Evolutionary conservation across 1,140 invertebrate genomes (phyloP).

Genomic region (Microplitis mediator): DNA sequence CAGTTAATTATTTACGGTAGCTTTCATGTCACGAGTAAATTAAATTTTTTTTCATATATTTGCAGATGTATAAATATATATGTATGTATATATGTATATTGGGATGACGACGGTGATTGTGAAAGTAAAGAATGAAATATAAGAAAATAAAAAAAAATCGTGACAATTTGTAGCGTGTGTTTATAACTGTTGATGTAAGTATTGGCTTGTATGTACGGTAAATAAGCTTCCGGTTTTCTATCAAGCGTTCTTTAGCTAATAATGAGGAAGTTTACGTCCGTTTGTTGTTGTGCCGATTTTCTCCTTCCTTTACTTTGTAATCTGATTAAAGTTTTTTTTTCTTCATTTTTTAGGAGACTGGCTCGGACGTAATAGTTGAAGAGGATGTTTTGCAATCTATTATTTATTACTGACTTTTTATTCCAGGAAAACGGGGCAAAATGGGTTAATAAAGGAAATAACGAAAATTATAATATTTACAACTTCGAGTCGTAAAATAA

Average conservation of each 20-base stretch:
- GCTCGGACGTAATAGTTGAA: too few species aligned
- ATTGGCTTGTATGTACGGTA: not conserved
- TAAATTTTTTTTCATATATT: not conserved
- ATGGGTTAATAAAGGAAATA: too few species aligned
- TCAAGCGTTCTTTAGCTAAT: constrained; percentile 31
- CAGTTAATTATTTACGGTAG: too few species aligned
- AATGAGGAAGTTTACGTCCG: constrained; percentile 39
- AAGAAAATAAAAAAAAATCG: constrained; percentile 38
- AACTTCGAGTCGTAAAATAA: too few species aligned
- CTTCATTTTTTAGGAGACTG: too few species aligned
- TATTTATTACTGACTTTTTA: too few species aligned
- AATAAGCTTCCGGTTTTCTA: constrained; percentile 51
- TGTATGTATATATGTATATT: not conserved
- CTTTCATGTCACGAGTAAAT: too few species aligned
- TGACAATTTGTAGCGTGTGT: constrained; percentile 52
- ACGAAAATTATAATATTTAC: too few species aligned
- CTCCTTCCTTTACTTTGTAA: constrained; percentile 4
- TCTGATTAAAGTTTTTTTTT: not conserved
- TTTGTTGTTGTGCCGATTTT: not conserved
- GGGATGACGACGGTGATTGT: constrained; percentile 23
- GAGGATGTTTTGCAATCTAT: too few species aligned
- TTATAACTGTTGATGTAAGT: constrained; percentile 33
- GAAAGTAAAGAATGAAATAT: constrained; percentile 43
- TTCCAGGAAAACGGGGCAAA: too few species aligned
- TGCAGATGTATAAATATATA: not conserved